Evolutionary conservation across 2,888 invertebrate species (phyloP).

Genomic region (Achlya flavicornis): DNA sequence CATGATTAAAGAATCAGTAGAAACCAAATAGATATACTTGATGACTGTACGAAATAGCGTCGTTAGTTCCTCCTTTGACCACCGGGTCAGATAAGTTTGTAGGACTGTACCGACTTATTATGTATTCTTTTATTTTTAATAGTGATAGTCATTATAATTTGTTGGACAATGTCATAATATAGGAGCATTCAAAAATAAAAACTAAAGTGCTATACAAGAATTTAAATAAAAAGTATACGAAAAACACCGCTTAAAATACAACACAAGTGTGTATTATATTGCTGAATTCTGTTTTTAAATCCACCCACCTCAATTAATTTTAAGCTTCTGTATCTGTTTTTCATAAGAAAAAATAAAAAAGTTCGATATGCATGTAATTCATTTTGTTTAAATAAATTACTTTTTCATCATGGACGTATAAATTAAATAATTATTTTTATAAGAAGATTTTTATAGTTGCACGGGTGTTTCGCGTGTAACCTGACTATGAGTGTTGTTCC

Average conservation of each 20-base stretch:
- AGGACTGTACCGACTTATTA: too few species aligned
- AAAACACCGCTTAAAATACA: not conserved
- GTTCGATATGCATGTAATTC: slow-evolving; percentile 32
- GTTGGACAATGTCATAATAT: too few species aligned
- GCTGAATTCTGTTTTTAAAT: slow-evolving; percentile 1
- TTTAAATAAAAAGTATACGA: not conserved
- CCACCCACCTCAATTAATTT: slow-evolving; percentile 13
- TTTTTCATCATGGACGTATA: slow-evolving; percentile 48
- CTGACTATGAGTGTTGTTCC: slow-evolving; percentile 59
- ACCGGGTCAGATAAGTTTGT: too few species aligned
- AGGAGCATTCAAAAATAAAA: too few species aligned
- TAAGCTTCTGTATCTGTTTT: slow-evolving; percentile 13
- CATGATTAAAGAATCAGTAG: not conserved
- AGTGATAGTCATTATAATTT: too few species aligned
- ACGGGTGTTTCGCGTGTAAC: slow-evolving; percentile 56
- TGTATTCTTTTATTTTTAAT: too few species aligned
- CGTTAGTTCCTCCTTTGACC: too few species aligned
- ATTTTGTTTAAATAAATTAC: slow-evolving; percentile 35
- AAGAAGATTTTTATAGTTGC: slow-evolving; percentile 40
- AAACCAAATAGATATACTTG: not conserved
- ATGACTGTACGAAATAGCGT: not conserved
- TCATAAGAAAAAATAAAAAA: slow-evolving; percentile 4
- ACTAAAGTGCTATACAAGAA: too few species aligned
- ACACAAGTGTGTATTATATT: not conserved
- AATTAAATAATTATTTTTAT: slow-evolving; percentile 54